A percentile compares a stretch with the other conserved stretches of the same genome.
These are phyloP conservation scores for Slavum lentiscoides DNA, from an alignment of 2,888 invertebrate species.

Conservation along the genomic window DNA sequence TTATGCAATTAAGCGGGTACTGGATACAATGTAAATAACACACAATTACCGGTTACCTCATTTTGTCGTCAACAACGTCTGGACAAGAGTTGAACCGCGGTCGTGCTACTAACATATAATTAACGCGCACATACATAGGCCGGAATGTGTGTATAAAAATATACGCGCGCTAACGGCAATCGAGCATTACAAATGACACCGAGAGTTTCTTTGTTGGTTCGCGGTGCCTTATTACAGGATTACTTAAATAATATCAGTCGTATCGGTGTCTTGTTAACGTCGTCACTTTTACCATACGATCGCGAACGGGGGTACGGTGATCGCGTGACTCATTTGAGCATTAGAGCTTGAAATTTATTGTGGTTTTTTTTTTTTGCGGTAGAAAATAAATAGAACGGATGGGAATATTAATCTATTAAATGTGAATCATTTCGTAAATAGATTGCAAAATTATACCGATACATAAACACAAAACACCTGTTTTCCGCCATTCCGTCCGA, in stretches of 20 bases:
- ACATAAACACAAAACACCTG: constrained; percentile 51
- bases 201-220: not conserved
- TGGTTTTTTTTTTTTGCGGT: not conserved
- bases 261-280: not conserved
- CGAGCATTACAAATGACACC: not conserved
- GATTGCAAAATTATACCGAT: constrained; percentile 1
- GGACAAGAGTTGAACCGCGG: no score
- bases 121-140: no score
- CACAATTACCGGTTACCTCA: constrained; percentile 16
- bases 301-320: not conserved
- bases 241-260: not conserved
- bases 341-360: constrained; percentile 1
- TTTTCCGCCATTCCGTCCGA: constrained; percentile 29
- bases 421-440: constrained; percentile 28
- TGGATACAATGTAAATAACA: not conserved
- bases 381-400: constrained; percentile 37
- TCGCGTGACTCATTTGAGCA: not conserved
- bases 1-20: not conserved
- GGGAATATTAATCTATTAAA: not conserved
- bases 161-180: not conserved
- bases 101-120: no score
- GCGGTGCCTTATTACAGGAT: no score
- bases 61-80: not conserved
- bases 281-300: not conserved
- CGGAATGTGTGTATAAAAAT: not conserved